A percentile compares a stretch with the other conserved stretches of the same genome.
Conservation (phyloP, 2,113 vertebrate species). For the Nasalis larvatus region DNA sequence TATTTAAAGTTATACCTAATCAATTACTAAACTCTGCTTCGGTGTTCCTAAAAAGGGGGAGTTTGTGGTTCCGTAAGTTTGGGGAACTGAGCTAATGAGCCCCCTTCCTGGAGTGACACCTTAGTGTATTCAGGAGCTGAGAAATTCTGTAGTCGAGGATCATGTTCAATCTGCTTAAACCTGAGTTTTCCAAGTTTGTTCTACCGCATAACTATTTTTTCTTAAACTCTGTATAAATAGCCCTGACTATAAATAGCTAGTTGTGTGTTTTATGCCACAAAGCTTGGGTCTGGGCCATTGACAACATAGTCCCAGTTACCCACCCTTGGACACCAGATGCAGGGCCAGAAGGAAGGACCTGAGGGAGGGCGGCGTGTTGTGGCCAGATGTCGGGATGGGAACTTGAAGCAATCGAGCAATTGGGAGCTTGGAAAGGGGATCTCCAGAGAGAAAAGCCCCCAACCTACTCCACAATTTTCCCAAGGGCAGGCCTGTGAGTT, state of each 20-base stretch:
- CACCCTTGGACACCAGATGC: not conserved
- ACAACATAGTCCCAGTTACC: not conserved
- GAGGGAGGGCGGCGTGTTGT: accelerated
- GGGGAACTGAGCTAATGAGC: not conserved
- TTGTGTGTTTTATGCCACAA: not conserved
- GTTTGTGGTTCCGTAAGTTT: not conserved
- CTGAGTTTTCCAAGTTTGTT: slow-evolving; percentile 12
- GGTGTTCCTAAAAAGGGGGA: not conserved
- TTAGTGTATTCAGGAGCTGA: not conserved
- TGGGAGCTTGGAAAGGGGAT: not conserved
- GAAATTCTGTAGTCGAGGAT: not conserved
- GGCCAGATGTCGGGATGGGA: not conserved
- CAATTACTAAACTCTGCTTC: not conserved
- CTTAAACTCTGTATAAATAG: slow-evolving; percentile 16
- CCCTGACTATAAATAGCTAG: not conserved
- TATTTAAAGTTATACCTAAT: not conserved
- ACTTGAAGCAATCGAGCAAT: not conserved
- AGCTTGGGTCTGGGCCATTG: not conserved
- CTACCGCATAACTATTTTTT: not conserved
- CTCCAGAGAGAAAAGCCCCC: not conserved
- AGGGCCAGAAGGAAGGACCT: not conserved
- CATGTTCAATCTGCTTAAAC: not conserved
- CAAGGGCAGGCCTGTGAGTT: not conserved
- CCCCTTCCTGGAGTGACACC: not conserved
- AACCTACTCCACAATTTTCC: not conserved